Base-by-base conservation (phyloP, 2,888 invertebrate genomes). In the Pheosia gnoma region DNA sequence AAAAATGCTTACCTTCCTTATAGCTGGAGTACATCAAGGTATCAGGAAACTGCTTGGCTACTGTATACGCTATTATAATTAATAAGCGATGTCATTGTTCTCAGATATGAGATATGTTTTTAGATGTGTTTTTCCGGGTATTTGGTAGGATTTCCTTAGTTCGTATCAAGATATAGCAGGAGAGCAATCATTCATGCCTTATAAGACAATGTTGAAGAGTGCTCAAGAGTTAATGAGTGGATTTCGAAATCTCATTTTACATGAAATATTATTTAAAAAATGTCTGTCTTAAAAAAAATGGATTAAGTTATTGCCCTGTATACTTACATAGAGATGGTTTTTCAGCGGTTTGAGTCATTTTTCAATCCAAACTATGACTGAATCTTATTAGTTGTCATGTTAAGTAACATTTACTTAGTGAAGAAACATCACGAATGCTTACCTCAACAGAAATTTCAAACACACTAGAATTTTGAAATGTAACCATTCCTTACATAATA, bases 71-170 rank as follows among this genome's bases (percentile, higher is more conserved):
- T 43, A 9, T 43, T 9, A 43, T 43, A 4, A 63, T 63, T 63
- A 53, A 45, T 47, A 59, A 63, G 54, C 59, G 49, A 60, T 63
- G 54, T 39, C n/a, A 10, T 57, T 54, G 45, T 58, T 36, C 39
- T 36, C 25, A 25, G 51, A 38, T 59, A 41, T 43, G 25, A 45
- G 8, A 38, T 4, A 11, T 59, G 41, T 41, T 41, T 59, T 52
- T 53, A 45, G n/a, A 36, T 53, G n/a, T n/a, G 47, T 47, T 47
- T 47, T 51, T 51, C 51, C 51, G 13, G 51, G 25, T 51, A 3
- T 13, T 11, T 51, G 25, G 7, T 25, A 4, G 7, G 25, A 51
- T 25, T 51, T 51, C 47, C 47, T 11, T 8, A 9, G 9, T 43
- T 43, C 9, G 10, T 43, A 47, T 47, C n/a, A 47, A n/a, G 11